A percentile compares a stretch with the other conserved stretches of the same genome.
Evolutionary conservation across 1,140 invertebrate species (phyloP).

Genomic region (Procambarus clarkii): DNA sequence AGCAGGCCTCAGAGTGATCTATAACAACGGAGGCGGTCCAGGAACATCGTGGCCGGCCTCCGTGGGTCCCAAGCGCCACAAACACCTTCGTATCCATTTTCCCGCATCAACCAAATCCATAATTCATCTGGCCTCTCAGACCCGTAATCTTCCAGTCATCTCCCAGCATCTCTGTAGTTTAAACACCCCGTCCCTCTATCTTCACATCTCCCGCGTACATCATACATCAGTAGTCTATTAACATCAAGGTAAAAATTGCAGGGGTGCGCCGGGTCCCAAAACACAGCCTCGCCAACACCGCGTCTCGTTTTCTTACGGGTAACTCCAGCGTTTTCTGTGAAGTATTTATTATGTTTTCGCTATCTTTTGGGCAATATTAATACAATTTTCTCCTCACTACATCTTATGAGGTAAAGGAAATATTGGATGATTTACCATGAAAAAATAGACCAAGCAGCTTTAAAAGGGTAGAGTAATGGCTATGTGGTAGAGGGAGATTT

Average conservation of each 20-base stretch:
- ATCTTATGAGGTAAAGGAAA: constrained; percentile 46
- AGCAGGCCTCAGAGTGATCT: constrained; percentile 11
- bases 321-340: constrained; percentile 38
- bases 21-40: constrained; percentile 28
- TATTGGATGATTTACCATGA: constrained; percentile 51
- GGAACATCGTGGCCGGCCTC: not conserved
- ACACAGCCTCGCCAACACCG: constrained; percentile 38
- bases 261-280: constrained; percentile 46
- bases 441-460: constrained; percentile 36
- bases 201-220: constrained; percentile 68
- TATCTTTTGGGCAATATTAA: constrained; percentile 46
- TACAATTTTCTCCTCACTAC: constrained; percentile 56
- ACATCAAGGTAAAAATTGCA: constrained; percentile 70
- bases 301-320: constrained; percentile 16
- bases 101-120: constrained; percentile 62
- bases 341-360: constrained; percentile 55
- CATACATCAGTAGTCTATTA: constrained; percentile 71
- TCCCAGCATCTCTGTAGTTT: constrained; percentile 69
- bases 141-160: constrained; percentile 67
- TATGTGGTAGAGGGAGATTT: not conserved
- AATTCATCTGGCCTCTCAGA: constrained; percentile 54
- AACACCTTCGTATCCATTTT: constrained; percentile 41
- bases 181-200: constrained; percentile 69
- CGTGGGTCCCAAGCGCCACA: not conserved
- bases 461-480: constrained; percentile 43